Conservation (phyloP, 2,888 invertebrate species). For the Plemyria rubiginata region DNA sequence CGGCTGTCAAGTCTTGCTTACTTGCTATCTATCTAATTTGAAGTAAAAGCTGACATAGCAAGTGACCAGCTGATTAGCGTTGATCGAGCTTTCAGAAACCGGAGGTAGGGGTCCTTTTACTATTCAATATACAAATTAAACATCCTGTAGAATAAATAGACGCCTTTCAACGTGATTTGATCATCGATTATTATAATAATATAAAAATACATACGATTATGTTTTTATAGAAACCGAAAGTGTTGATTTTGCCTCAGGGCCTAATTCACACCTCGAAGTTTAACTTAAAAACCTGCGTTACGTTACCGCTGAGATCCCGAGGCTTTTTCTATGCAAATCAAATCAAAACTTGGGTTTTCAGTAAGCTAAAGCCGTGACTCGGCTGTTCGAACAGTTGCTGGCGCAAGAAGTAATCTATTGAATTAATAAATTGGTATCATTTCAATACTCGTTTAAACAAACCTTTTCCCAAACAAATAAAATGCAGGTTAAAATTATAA, state of each 20-base stretch:
- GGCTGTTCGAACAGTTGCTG: slow-evolving; percentile 19
- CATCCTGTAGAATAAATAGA: slow-evolving; percentile 1
- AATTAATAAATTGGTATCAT: slow-evolving; percentile 23
- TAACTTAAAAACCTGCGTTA: slow-evolving; percentile 15
- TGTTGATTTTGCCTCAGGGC: slow-evolving; percentile 60
- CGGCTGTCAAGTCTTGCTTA: no score
- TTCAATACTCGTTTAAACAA: slow-evolving; percentile 12
- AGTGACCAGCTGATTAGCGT: no score
- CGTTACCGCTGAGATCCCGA: slow-evolving; percentile 10
- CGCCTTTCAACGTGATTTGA: slow-evolving; percentile 31
- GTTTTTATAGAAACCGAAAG: slow-evolving; percentile 46
- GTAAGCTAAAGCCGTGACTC: neutral
- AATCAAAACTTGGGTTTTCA: slow-evolving; percentile 6
- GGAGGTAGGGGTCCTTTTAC: no score
- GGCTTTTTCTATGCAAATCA: slow-evolving; percentile 11
- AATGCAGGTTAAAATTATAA: neutral
- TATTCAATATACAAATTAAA: no score
- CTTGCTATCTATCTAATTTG: no score
- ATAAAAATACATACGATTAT: slow-evolving; percentile 47
- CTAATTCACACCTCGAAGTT: slow-evolving; percentile 47
- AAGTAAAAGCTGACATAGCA: no score
- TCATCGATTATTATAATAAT: slow-evolving; percentile 52
- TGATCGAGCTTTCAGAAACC: no score
- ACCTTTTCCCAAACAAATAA: slow-evolving; percentile 17
- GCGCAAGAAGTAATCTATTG: slow-evolving; percentile 4